Base-by-base conservation (phyloP, 2,797 vertebrate genomes). In the Scarus forsteni region DNA sequence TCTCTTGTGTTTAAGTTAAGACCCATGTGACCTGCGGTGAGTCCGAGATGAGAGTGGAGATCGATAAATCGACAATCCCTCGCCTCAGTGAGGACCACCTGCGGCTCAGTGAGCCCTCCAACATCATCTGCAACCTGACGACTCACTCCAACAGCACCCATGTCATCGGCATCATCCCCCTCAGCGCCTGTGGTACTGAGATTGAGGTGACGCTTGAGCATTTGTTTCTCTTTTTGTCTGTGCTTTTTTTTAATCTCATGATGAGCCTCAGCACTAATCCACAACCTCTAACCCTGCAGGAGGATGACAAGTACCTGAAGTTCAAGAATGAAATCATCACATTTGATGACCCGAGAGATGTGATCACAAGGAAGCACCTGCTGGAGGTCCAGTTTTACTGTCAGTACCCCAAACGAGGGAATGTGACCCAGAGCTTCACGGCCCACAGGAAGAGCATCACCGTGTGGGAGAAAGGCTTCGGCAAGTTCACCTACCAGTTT, bases 151-250 rank as follows among this genome's bases (percentile, higher is more conserved):
- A 94, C 80, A 72, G 58, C 62, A 90, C 85, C 9, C 90, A 93
- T 52, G 1, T 94, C 52, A 40, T 91, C 11, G 89, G 67, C 0
- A 38, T 76, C 27, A 3, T 92, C 52, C 92, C 92, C 8, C 92
- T 94, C 51, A 92, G 85, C n/a, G 67, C 81, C 3, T 94, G 93
- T 39, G 93, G 93, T 8, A 94, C 93, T 68, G 53, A 88, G 67
- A 81, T 94, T 16, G 84, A 91, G 90, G 93, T 93, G 66, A 71
- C 0, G 0, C 6, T 9, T 4, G 3, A 0, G 51, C 5, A 11
- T 60, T 38, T 45, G 18, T 39, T 8, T 6, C 0, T 14, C 27
- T 11, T 3, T 1, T 27, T 65, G 2, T 27, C 27, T 27, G 4
- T 27, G 27, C 27, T 27, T 27, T 2, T 53, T 71, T 60, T 10